Conservation (phyloP, 1,140 invertebrate genomes). For the Drosophila parvula region DNA sequence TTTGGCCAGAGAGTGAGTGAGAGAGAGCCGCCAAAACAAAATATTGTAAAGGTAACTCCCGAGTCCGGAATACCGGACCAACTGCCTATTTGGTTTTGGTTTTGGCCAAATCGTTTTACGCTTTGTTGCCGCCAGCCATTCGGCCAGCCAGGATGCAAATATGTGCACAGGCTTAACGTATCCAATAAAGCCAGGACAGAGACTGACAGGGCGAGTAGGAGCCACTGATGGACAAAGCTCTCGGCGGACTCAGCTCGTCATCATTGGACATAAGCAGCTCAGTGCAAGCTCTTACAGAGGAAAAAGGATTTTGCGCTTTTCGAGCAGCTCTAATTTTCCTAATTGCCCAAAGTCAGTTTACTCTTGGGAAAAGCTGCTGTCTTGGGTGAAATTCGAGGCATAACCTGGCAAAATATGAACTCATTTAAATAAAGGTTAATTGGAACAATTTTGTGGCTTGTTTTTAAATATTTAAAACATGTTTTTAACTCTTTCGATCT, state of each 20-base stretch:
- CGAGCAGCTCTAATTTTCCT: constrained; percentile 2
- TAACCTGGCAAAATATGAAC: too few relatives aligned
- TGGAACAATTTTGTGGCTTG: background rate
- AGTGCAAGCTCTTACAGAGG: constrained; percentile 30
- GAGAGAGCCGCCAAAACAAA: constrained; percentile 23
- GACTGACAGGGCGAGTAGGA: constrained; percentile 13
- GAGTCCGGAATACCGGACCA: background rate
- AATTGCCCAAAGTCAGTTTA: constrained; percentile 5
- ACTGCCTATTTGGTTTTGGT: constrained; percentile 56
- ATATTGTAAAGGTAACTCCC: constrained; percentile 56
- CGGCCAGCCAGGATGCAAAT: constrained; percentile 54
- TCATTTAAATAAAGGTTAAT: background rate
- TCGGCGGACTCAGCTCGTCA: constrained; percentile 56
- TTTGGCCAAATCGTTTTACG: constrained; percentile 64
- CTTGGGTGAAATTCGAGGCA: too few relatives aligned
- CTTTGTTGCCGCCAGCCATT: constrained; percentile 53
- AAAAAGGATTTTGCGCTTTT: constrained; percentile 7
- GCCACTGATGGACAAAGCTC: constrained; percentile 59
- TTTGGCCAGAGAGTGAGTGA: constrained; percentile 11
- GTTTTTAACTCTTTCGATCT: background rate
- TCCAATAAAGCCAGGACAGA: constrained; percentile 52
- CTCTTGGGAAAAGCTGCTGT: background rate
- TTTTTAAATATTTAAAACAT: background rate
- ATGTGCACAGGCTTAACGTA: constrained; percentile 67
- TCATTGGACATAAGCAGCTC: constrained; percentile 58